A percentile compares a stretch with the other conserved stretches of the same genome.
phyloP scores from a whole-genome alignment of 2,888 invertebrate species.

The Aspidiotus destructor region DNA sequence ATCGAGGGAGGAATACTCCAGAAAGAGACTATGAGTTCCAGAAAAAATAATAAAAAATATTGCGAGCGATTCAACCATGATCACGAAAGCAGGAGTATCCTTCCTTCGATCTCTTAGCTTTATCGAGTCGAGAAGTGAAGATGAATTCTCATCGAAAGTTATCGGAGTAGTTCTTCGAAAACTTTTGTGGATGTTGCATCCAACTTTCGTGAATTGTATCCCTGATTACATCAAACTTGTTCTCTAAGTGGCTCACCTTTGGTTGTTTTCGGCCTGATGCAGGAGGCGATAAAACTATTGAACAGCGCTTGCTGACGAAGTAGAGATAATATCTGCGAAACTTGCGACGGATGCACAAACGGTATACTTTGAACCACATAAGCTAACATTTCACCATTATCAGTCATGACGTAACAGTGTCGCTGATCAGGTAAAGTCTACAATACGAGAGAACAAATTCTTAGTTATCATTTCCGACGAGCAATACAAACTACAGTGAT shows the following conservation, averaged over 20 bases:
- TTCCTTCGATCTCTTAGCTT: too few relatives aligned
- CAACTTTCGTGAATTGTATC: too few relatives aligned
- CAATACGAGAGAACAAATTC: conserved; percentile 36
- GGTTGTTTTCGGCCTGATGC: conserved; percentile 70
- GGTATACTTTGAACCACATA: conserved; percentile 70
- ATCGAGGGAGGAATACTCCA: too few relatives aligned
- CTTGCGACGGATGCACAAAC: conserved; percentile 87
- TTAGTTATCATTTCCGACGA: not conserved
- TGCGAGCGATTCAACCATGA: too few relatives aligned
- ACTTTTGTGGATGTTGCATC: too few relatives aligned
- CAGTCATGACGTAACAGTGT: conserved; percentile 88
- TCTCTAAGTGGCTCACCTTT: conserved; percentile 65
- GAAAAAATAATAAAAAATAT: too few relatives aligned
- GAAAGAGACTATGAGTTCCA: too few relatives aligned
- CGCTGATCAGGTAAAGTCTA: conserved; percentile 84
- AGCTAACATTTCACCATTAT: conserved; percentile 64
- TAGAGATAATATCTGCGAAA: conserved; percentile 72
- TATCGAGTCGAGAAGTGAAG: too few relatives aligned
- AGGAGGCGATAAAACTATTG: conserved; percentile 78
- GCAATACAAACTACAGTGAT: not conserved
- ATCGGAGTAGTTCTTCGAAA: too few relatives aligned
- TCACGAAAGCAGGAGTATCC: too few relatives aligned
- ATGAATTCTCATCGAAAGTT: too few relatives aligned
- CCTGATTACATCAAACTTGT: too few relatives aligned
- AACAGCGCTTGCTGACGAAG: conserved; percentile 85